Evolutionary conservation across 2,797 vertebrate species (phyloP).

Genomic region (Trichosurus vulpecula): DNA sequence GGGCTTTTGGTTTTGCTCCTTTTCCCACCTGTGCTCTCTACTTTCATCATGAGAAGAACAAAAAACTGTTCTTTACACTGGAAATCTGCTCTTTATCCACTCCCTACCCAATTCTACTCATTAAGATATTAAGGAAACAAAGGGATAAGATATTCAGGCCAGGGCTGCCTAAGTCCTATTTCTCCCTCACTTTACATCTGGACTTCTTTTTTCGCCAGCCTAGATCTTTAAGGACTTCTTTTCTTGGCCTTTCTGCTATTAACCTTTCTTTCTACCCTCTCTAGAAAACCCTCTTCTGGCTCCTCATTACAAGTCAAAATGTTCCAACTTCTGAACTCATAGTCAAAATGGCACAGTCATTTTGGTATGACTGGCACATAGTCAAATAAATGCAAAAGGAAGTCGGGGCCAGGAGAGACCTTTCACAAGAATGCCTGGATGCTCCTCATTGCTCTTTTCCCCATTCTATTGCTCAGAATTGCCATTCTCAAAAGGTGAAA

Average conservation of each 20-base stretch:
- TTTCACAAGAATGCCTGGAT: fast-evolving
- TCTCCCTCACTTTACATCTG: not conserved
- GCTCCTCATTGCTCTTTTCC: not conserved
- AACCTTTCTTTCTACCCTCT: not conserved
- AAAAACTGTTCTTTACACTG: not conserved
- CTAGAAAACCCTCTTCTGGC: not conserved
- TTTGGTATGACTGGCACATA: not conserved
- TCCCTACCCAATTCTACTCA: not conserved
- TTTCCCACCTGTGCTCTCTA: not conserved
- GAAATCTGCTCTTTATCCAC: not conserved
- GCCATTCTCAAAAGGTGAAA: conserved; percentile 16
- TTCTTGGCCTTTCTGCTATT: not conserved
- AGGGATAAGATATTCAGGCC: not conserved
- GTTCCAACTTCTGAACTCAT: not conserved
- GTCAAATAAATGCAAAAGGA: not conserved
- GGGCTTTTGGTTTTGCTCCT: not conserved
- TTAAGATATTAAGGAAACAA: not conserved
- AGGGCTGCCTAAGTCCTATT: not conserved
- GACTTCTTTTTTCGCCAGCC: not conserved
- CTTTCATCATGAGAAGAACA: not conserved
- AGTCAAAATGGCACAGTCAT: too few species aligned
- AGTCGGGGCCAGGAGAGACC: not conserved
- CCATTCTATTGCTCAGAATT: not conserved
- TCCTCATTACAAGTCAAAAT: not conserved
- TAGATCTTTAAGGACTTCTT: not conserved